Conservation (phyloP, 1,140 invertebrate species). For the Drosophila asahinai region DNA sequence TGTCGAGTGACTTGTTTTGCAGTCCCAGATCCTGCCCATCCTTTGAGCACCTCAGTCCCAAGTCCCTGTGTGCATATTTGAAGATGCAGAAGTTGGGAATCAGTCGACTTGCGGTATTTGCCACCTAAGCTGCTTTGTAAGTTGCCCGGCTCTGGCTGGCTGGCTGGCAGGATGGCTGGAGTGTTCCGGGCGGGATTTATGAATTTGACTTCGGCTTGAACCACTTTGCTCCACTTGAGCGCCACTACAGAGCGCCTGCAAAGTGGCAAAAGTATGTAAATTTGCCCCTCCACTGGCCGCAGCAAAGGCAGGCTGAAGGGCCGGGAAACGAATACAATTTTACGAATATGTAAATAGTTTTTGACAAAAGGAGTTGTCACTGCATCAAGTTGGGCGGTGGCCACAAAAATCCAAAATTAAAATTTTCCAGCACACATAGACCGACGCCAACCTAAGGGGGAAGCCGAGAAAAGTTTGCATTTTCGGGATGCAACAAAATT, state of each 20-base stretch:
- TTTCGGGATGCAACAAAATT: slow-evolving; percentile 77
- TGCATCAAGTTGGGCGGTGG: slow-evolving; percentile 40
- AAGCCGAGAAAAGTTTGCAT: slow-evolving; percentile 62
- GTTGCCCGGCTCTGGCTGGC: background rate
- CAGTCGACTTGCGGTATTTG: slow-evolving; percentile 49
- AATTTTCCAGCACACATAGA: slow-evolving; percentile 61
- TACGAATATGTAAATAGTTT: slow-evolving; percentile 71
- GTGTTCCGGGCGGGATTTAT: slow-evolving; percentile 48
- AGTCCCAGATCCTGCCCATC: slow-evolving; percentile 5
- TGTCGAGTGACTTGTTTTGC: slow-evolving; percentile 73
- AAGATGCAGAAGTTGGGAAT: slow-evolving; percentile 48
- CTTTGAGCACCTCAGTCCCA: background rate
- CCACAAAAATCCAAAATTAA: slow-evolving; percentile 74
- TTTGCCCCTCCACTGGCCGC: slow-evolving; percentile 18
- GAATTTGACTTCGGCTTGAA: slow-evolving; percentile 49
- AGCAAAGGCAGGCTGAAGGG: slow-evolving; percentile 19
- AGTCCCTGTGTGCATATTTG: slow-evolving; percentile 40
- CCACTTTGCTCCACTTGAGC: slow-evolving; percentile 12
- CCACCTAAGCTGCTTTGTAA: slow-evolving; percentile 66
- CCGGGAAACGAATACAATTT: slow-evolving; percentile 65
- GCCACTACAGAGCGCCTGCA: slow-evolving; percentile 22
- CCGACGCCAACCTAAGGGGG: slow-evolving; percentile 3
- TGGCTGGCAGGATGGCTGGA: background rate
- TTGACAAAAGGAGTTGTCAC: slow-evolving; percentile 75
- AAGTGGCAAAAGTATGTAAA: slow-evolving; percentile 48